Conservation (phyloP, 2,113 vertebrate genomes). For the Collichthys lucidus region DNA sequence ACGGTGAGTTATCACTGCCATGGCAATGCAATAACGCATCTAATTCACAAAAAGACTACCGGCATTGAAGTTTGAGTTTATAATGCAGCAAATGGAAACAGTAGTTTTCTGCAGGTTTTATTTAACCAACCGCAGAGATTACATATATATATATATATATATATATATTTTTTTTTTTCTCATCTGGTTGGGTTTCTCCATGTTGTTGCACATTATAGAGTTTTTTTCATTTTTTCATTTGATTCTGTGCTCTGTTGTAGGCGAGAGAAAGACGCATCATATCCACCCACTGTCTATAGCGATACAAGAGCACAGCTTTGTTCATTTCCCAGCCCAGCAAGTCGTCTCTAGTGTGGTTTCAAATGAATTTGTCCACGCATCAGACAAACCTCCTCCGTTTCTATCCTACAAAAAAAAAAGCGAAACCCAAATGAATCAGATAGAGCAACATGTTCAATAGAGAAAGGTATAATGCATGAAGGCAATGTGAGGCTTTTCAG, state of each 20-base stretch:
- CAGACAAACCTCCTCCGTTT: slow-evolving; percentile 18
- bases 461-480: slow-evolving; percentile 10
- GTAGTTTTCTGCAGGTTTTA: not conserved
- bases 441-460: slow-evolving; percentile 1
- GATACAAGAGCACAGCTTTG: slow-evolving; percentile 33
- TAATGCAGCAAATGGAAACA: not conserved
- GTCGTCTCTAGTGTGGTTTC: slow-evolving; percentile 29
- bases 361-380: slow-evolving; percentile 27
- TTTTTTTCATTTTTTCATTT: slow-evolving; percentile 30
- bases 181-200: slow-evolving; percentile 5
- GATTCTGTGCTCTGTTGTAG: slow-evolving; percentile 1
- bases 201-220: slow-evolving; percentile 20
- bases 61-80: not conserved
- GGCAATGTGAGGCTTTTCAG: slow-evolving; percentile 16
- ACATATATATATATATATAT: too few relatives aligned
- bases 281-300: slow-evolving; percentile 45
- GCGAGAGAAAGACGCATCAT: slow-evolving; percentile 33
- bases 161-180: slow-evolving; percentile 1
- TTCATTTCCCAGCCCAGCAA: slow-evolving; percentile 46
- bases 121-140: slow-evolving; percentile 19
- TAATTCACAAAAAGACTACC: slow-evolving; percentile 6
- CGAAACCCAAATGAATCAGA: slow-evolving; percentile 16
- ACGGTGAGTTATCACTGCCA: slow-evolving; percentile 23
- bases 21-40: slow-evolving; percentile 36
- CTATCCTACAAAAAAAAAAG: not conserved